Percentiles rank a stretch among this genome's conserved stretches.
These are phyloP conservation scores for Isoperla grammatica DNA, from an alignment of 2,888 invertebrate genomes.

Conservation along the genomic window DNA sequence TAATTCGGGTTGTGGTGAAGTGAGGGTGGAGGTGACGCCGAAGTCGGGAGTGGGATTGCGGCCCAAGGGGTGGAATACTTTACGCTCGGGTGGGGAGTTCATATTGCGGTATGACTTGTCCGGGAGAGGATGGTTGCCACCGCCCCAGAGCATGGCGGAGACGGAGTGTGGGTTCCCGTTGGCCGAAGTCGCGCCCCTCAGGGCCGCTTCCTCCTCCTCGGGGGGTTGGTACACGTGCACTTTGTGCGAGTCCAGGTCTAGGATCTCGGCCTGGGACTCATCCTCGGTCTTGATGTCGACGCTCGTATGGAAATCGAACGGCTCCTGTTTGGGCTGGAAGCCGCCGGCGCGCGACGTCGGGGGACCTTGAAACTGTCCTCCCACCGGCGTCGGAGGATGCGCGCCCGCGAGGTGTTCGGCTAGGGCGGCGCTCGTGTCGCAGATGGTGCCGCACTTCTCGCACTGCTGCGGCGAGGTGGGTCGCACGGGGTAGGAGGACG, in stretches of 20 bases:
- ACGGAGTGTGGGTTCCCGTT: conserved; percentile 47
- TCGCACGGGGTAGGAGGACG: conserved; percentile 46
- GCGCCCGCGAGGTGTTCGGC: conserved; percentile 68
- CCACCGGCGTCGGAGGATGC: conserved; percentile 47
- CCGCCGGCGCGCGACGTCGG: conserved; percentile 1
- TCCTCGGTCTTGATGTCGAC: conserved; percentile 34
- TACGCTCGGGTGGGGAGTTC: conserved; percentile 18
- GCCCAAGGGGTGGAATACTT: conserved; percentile 3
- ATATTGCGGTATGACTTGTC: conserved; percentile 32
- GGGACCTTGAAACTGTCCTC: background rate
- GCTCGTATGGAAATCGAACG: conserved; percentile 1
- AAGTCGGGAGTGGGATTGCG: conserved; percentile 22
- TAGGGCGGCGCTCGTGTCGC: conserved; percentile 66
- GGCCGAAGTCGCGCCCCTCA: conserved; percentile 26
- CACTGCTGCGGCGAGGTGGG: conserved; percentile 66
- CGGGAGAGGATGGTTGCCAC: conserved; percentile 35
- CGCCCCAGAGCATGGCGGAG: conserved; percentile 47
- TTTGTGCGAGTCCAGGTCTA: conserved; percentile 85
- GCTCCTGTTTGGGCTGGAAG: conserved; percentile 11
- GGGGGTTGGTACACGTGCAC: conserved; percentile 50
- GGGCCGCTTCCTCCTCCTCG: conserved; percentile 45
- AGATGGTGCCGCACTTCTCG: conserved; percentile 78
- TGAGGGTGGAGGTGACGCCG: conserved; percentile 42
- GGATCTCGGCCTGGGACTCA: conserved; percentile 71
- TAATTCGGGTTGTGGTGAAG: conserved; percentile 41